A percentile compares a stretch with the other conserved stretches of the same genome.
Evolutionary conservation across 2,113 vertebrate species (phyloP).

Genomic region (Pholis gunnellus): DNA sequence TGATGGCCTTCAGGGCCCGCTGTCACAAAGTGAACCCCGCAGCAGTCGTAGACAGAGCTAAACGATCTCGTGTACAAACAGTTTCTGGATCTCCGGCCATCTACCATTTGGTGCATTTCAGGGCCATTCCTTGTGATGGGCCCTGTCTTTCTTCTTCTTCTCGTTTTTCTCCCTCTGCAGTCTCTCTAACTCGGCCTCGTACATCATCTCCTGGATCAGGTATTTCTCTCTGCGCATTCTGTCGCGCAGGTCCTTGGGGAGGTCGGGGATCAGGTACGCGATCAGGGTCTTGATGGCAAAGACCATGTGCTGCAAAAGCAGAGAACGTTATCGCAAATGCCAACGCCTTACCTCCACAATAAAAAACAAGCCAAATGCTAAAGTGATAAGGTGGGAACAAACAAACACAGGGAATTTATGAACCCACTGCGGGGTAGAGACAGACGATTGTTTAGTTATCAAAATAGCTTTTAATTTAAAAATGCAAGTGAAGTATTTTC

Average conservation of each 20-base stretch:
- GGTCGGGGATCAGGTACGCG: slow-evolving; percentile 97
- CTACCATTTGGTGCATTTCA: slow-evolving; percentile 78
- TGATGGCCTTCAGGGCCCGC: background rate
- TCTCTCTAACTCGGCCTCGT: slow-evolving; percentile 93
- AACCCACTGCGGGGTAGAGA: background rate
- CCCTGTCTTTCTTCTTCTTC: slow-evolving; percentile 87
- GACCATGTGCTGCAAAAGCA: slow-evolving; percentile 91
- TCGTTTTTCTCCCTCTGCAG: slow-evolving; percentile 93
- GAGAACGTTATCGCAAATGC: background rate
- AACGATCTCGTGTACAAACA: background rate
- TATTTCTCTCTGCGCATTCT: slow-evolving; percentile 98
- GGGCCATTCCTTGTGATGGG: slow-evolving; percentile 93
- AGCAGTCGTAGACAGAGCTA: background rate
- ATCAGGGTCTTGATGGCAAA: slow-evolving; percentile 98
- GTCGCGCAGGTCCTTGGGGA: slow-evolving; percentile 96
- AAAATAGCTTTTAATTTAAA: background rate
- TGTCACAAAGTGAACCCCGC: background rate
- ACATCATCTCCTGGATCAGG: slow-evolving; percentile 99
- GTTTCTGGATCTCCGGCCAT: background rate
- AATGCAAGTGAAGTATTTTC: background rate
- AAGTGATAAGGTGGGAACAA: background rate
- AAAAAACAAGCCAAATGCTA: background rate
- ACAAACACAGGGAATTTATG: too few species aligned
- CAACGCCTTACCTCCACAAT: background rate
- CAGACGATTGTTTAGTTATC: background rate